phyloP scores from a whole-genome alignment of 2,888 invertebrate genomes.

The Phyto melanocephala region DNA sequence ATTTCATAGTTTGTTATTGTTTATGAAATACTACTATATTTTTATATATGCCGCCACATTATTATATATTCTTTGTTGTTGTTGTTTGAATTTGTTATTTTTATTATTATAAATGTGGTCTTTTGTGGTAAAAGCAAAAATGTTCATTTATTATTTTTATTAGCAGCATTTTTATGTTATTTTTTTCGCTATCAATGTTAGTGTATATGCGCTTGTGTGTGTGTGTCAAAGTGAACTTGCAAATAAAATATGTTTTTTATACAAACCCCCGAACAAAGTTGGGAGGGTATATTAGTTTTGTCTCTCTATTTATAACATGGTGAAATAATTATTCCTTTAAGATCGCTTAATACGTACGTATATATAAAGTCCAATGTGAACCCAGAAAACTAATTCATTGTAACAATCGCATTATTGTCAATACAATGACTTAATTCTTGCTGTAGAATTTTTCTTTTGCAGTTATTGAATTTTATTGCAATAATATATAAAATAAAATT shows the following conservation, averaged over 20 bases:
- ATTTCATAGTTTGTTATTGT: conserved; percentile 59
- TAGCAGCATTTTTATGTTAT: conserved; percentile 53
- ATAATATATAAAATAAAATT: no score
- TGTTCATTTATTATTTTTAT: conserved; percentile 51
- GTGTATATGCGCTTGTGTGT: conserved; percentile 5
- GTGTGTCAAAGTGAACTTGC: conserved; percentile 23
- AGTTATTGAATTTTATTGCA: no score
- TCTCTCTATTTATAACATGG: no score
- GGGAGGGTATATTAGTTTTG: no score
- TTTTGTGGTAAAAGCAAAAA: conserved; percentile 48
- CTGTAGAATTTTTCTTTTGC: no score
- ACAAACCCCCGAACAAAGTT: neutral
- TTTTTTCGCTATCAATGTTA: neutral
- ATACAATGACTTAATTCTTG: no score
- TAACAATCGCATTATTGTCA: no score
- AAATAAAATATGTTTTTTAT: conserved; percentile 65
- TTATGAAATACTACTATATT: conserved; percentile 64
- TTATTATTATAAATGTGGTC: conserved; percentile 47
- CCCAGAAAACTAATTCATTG: no score
- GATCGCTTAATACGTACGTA: no score
- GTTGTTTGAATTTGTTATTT: conserved; percentile 9
- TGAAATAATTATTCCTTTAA: no score
- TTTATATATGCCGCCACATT: conserved; percentile 38
- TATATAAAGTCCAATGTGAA: no score
- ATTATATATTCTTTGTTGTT: neutral